A percentile compares a stretch with the other conserved stretches of the same genome.
Conservation (phyloP, 2,797 vertebrate species). For the Myotis vivesi region DNA sequence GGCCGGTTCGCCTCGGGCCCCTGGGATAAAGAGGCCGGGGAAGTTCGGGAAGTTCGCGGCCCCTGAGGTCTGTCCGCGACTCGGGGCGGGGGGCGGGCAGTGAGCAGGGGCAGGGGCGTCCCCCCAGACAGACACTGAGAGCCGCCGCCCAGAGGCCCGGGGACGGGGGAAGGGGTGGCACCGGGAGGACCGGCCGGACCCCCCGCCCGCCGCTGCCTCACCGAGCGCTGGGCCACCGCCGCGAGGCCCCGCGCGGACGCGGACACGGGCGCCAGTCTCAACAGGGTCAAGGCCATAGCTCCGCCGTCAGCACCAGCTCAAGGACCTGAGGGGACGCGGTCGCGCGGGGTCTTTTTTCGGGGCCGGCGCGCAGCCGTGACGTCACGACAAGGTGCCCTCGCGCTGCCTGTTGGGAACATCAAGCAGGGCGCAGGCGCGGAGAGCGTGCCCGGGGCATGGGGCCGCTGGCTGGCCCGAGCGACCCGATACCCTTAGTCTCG, state of each 20-base stretch:
- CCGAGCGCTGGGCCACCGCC: constrained; percentile 31
- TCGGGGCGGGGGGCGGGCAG: too few species aligned
- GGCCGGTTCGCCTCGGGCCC: neutral
- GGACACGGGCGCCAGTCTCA: neutral
- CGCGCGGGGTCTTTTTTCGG: constrained; percentile 12
- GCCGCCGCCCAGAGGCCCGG: neutral
- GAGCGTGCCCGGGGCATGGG: accelerated
- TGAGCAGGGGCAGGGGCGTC: neutral
- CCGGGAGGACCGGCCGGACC: neutral
- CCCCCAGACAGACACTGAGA: neutral
- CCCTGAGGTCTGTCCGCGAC: neutral
- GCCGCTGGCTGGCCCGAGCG: neutral
- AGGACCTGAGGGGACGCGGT: constrained; percentile 55
- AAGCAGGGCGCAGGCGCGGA: neutral
- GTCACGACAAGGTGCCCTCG: constrained; percentile 48
- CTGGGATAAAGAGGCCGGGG: neutral
- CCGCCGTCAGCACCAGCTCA: neutral
- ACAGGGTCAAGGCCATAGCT: constrained; percentile 62
- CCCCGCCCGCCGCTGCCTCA: constrained; percentile 29
- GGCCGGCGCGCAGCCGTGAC: constrained; percentile 38
- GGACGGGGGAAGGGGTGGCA: neutral
- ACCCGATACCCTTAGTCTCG: accelerated
- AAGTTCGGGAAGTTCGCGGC: neutral
- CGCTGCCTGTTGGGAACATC: neutral
- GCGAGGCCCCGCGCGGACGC: neutral